Percentiles rank a stretch among this genome's conserved stretches.
These are phyloP conservation scores for Harpegnathos saltator DNA, from an alignment of 1,140 invertebrate genomes.

Conservation along the genomic window DNA sequence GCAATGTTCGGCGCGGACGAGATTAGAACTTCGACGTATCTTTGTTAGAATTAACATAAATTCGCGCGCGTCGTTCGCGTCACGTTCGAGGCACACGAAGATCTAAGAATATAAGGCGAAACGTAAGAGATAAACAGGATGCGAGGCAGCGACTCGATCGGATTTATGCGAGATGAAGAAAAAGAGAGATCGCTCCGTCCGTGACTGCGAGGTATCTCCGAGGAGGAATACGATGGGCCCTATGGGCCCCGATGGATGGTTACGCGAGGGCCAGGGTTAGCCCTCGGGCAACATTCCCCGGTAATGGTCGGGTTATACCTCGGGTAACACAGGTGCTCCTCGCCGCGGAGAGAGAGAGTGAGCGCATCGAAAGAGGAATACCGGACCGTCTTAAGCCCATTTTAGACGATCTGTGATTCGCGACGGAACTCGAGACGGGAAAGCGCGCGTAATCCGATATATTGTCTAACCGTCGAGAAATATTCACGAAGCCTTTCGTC, in stretches of 20 bases:
- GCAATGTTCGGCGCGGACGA: too few species aligned
- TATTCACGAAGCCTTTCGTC: too few species aligned
- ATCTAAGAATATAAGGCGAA: too few species aligned
- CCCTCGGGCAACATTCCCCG: slow-evolving; percentile 83
- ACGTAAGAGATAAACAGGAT: background rate
- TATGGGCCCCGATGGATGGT: slow-evolving; percentile 74
- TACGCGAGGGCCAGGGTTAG: slow-evolving; percentile 77
- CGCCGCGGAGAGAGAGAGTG: slow-evolving; percentile 59
- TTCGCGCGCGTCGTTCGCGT: too few species aligned
- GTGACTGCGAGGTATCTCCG: slow-evolving; percentile 71
- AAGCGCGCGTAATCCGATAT: slow-evolving; percentile 19
- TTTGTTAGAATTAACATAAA: too few species aligned
- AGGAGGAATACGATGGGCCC: slow-evolving; percentile 71
- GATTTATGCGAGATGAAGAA: slow-evolving; percentile 39
- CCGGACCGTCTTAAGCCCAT: slow-evolving; percentile 59
- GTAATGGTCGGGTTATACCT: slow-evolving; percentile 84
- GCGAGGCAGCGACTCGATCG: slow-evolving; percentile 17
- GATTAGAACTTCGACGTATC: too few species aligned
- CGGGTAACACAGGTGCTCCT: slow-evolving; percentile 84
- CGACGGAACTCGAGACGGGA: background rate
- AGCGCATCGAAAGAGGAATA: slow-evolving; percentile 66
- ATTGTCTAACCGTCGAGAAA: background rate
- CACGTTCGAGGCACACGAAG: too few species aligned
- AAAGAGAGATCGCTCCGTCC: slow-evolving; percentile 62
- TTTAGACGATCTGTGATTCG: slow-evolving; percentile 38